A percentile compares a stretch with the other conserved stretches of the same genome.
phyloP scores from a whole-genome alignment of 2,888 invertebrate genomes.

The Tachina fera region DNA sequence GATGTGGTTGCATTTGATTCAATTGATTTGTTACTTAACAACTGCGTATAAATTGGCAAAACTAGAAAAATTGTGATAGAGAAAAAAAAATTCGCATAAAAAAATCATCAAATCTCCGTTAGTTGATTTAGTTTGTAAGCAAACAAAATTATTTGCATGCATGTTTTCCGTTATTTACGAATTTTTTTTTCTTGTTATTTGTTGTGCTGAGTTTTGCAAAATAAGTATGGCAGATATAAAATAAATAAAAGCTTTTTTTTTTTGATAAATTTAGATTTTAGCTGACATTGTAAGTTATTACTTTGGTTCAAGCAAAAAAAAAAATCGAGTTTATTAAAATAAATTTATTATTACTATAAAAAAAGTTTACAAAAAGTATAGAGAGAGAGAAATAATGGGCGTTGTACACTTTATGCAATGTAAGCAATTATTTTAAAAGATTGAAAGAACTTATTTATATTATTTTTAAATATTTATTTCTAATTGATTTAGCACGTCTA shows the following conservation, averaged over 20 bases:
- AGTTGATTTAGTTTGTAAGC: slow-evolving; percentile 10
- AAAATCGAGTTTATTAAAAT: too few species aligned
- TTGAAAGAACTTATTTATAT: too few species aligned
- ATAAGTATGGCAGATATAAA: slow-evolving; percentile 10
- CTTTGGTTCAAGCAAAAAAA: too few species aligned
- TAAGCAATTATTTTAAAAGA: too few species aligned
- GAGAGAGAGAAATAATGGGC: too few species aligned
- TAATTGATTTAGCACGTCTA: too few species aligned
- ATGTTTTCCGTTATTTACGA: not conserved
- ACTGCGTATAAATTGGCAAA: slow-evolving; percentile 41
- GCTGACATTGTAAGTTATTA: slow-evolving; percentile 29
- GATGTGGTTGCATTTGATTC: slow-evolving; percentile 62
- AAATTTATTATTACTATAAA: too few species aligned
- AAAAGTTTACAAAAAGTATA: too few species aligned
- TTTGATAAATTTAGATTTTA: slow-evolving; percentile 2
- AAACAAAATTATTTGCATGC: not conserved
- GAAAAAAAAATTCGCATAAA: slow-evolving; percentile 6
- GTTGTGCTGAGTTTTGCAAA: not conserved
- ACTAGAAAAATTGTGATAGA: slow-evolving; percentile 28
- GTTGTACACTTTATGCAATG: too few species aligned
- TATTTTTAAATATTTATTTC: too few species aligned
- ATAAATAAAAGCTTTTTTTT: not conserved
- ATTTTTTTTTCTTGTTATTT: not conserved
- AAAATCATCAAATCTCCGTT: slow-evolving; percentile 40
- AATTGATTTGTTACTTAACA: slow-evolving; percentile 61